phyloP scores from a whole-genome alignment of 2,113 vertebrate genomes.

The Rallus limicola region DNA sequence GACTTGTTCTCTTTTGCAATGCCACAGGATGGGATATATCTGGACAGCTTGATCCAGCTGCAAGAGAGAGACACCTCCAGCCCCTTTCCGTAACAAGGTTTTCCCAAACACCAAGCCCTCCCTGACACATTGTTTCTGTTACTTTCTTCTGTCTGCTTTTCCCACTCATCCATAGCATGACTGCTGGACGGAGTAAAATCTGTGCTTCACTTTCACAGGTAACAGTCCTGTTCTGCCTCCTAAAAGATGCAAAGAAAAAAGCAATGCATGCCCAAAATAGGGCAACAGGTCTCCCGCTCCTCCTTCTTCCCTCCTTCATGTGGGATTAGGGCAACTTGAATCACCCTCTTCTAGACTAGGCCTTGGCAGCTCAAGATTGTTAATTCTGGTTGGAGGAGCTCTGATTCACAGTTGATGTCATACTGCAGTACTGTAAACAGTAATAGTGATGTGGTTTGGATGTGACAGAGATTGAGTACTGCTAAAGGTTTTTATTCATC shows the following conservation, averaged over 20 bases:
- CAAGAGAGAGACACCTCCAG: not conserved
- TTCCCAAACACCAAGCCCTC: not conserved
- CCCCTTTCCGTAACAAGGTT: not conserved
- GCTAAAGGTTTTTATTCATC: not conserved
- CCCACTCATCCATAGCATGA: not conserved
- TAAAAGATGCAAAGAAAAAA: not conserved
- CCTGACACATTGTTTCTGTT: not conserved
- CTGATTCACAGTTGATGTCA: not conserved
- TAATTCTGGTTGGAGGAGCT: not conserved
- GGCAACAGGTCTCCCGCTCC: not conserved
- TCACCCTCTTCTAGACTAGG: not conserved
- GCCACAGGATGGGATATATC: accelerated
- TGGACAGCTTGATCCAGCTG: not conserved
- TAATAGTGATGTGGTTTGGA: not conserved
- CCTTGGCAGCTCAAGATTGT: not conserved
- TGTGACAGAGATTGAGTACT: not conserved
- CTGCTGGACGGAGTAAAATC: not conserved
- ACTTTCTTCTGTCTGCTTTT: accelerated
- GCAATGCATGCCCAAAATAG: not conserved
- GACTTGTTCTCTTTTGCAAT: not conserved
- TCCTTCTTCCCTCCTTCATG: not conserved
- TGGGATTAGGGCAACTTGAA: not conserved
- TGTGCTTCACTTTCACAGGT: not conserved
- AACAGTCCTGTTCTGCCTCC: not conserved
- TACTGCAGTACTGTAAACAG: not conserved